Conservation (phyloP, 2,888 invertebrate species). For the Eupithecia abbreviata region DNA sequence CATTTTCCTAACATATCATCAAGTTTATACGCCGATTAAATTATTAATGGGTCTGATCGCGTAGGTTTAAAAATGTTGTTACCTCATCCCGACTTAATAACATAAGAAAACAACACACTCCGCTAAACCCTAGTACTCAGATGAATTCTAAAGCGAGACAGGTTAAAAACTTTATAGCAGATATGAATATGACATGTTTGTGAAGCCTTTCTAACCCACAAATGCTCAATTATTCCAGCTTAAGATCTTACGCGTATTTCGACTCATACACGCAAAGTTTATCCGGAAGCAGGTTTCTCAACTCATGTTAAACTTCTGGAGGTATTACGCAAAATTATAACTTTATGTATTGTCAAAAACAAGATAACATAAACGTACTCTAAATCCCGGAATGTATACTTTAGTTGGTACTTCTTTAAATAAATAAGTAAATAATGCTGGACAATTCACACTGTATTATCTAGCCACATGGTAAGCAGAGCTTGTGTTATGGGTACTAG, state of each 20-base stretch:
- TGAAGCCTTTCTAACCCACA: neutral
- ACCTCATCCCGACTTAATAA: neutral
- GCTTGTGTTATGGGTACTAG: no score
- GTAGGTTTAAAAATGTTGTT: neutral
- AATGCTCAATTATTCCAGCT: slow-evolving; percentile 10
- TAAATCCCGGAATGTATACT: neutral
- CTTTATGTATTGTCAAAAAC: slow-evolving; percentile 3
- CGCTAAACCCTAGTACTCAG: neutral
- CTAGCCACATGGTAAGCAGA: no score
- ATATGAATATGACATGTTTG: neutral
- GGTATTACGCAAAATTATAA: slow-evolving; percentile 19
- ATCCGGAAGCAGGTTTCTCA: slow-evolving; percentile 5
- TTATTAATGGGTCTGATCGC: neutral
- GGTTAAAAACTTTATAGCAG: neutral
- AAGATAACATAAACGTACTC: neutral
- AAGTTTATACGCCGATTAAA: neutral
- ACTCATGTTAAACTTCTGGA: slow-evolving; percentile 16
- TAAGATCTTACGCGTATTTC: slow-evolving; percentile 11
- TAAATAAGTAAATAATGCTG: no score
- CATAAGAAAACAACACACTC: neutral
- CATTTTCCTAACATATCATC: neutral
- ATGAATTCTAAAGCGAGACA: neutral
- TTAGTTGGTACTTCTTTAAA: neutral
- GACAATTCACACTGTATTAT: no score
- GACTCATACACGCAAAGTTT: slow-evolving; percentile 14